These are phyloP conservation scores for Spisula subtruncata DNA, from an alignment of 2,888 invertebrate genomes.

Conservation along the genomic window DNA sequence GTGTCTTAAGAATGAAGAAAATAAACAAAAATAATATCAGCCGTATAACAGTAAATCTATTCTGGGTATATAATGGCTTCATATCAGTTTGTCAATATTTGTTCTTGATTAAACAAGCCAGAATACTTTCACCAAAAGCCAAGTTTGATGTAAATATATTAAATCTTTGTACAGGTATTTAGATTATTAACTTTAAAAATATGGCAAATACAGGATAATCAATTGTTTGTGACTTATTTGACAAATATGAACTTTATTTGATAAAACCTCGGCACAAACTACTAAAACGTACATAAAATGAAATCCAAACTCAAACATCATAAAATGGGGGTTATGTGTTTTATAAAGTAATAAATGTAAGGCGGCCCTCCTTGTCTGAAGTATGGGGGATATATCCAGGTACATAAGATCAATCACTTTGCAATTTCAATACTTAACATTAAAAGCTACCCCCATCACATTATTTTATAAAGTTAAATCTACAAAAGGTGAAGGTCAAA, in stretches of 20 bases:
- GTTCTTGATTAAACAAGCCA: constrained; percentile 1
- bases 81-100: constrained; percentile 15
- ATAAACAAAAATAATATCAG: not conserved
- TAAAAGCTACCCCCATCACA: too few relatives aligned
- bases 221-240: constrained; percentile 1
- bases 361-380: not conserved
- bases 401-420: too few relatives aligned
- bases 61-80: not conserved
- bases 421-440: too few relatives aligned
- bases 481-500: too few relatives aligned
- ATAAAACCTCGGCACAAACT: not conserved
- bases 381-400: too few relatives aligned
- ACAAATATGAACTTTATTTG: not conserved
- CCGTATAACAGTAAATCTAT: not conserved
- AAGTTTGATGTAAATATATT: constrained; percentile 1
- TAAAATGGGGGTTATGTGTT: not conserved
- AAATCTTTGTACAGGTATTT: not conserved
- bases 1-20: not conserved
- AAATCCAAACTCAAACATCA: not conserved
- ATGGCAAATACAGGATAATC: not conserved
- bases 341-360: constrained; percentile 6
- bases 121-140: not conserved
- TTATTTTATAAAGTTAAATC: too few relatives aligned
- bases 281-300: not conserved
- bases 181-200: not conserved